Conservation (phyloP, 2,797 vertebrate genomes). For the Odontamblyopus rebecca region DNA sequence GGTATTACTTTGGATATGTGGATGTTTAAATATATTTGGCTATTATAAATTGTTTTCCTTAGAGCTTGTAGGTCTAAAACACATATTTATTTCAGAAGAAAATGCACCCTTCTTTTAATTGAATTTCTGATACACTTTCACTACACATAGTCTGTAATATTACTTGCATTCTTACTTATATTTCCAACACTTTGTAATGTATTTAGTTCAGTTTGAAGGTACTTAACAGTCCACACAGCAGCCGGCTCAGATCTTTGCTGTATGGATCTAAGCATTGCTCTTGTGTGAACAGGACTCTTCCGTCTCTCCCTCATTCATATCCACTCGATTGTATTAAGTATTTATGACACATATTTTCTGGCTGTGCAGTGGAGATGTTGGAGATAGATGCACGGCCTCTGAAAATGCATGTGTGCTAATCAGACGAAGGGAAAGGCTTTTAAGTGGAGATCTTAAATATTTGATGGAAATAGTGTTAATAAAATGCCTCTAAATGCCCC, state of each 20-base stretch:
- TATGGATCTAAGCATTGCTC: slow-evolving; percentile 29
- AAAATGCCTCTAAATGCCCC: not conserved
- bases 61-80: not conserved
- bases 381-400: not conserved
- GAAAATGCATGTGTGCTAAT: not conserved
- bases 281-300: slow-evolving; percentile 38
- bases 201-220: slow-evolving; percentile 14
- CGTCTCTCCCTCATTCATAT: slow-evolving; percentile 45
- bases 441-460: slow-evolving; percentile 4
- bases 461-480: not conserved
- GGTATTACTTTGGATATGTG: too few species aligned
- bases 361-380: not conserved
- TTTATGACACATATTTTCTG: slow-evolving; percentile 35
- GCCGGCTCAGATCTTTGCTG: slow-evolving; percentile 28
- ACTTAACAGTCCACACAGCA: not conserved
- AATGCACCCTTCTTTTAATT: not conserved
- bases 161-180: not conserved
- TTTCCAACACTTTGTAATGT: slow-evolving; percentile 9
- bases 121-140: not conserved
- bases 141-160: not conserved
- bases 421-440: not conserved
- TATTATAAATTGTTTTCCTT: not conserved
- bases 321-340: slow-evolving; percentile 41
- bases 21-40: not conserved
- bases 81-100: too few species aligned